A percentile compares a stretch with the other conserved stretches of the same genome.
phyloP scores from a whole-genome alignment of 92 coral and sea anemone species.

The Phenganax subtilis region DNA sequence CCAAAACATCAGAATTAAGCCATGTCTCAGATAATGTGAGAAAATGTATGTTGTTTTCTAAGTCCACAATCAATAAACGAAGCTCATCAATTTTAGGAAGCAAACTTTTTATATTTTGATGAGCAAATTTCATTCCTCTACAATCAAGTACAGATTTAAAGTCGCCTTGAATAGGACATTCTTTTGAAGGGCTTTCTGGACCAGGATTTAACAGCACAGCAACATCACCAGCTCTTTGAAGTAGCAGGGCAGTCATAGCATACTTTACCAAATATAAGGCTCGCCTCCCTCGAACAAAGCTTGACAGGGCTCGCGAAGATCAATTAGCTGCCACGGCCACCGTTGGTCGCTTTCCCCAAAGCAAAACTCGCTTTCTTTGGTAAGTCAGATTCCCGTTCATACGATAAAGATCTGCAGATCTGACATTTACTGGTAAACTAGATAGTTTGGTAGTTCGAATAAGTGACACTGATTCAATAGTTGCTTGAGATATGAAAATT shows the following conservation, averaged over 20 bases:
- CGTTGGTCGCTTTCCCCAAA: slow-evolving; percentile 20
- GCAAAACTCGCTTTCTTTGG: slow-evolving; percentile 25
- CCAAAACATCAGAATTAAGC: slow-evolving; percentile 29
- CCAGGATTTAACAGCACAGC: slow-evolving; percentile 33
- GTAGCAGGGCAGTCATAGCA: slow-evolving; percentile 31
- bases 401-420: slow-evolving; percentile 27
- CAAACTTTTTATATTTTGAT: slow-evolving; percentile 27
- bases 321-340: slow-evolving; percentile 3
- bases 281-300: background rate
- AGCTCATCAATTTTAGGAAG: slow-evolving; percentile 35
- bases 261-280: slow-evolving; percentile 17
- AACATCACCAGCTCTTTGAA: slow-evolving; percentile 32
- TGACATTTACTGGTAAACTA: slow-evolving; percentile 19
- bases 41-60: slow-evolving; percentile 23
- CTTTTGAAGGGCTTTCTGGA: slow-evolving; percentile 18
- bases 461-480: slow-evolving; percentile 21
- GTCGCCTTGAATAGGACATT: slow-evolving; percentile 27
- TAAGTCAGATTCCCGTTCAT: background rate
- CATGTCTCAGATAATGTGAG: slow-evolving; percentile 33
- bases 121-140: slow-evolving; percentile 11
- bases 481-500: slow-evolving; percentile 19
- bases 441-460: slow-evolving; percentile 11
- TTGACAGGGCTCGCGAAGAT: background rate
- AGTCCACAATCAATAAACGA: slow-evolving; percentile 16
- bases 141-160: slow-evolving; percentile 11